Base-by-base conservation (phyloP, 2,797 vertebrate species). In the Anguilla anguilla region DNA sequence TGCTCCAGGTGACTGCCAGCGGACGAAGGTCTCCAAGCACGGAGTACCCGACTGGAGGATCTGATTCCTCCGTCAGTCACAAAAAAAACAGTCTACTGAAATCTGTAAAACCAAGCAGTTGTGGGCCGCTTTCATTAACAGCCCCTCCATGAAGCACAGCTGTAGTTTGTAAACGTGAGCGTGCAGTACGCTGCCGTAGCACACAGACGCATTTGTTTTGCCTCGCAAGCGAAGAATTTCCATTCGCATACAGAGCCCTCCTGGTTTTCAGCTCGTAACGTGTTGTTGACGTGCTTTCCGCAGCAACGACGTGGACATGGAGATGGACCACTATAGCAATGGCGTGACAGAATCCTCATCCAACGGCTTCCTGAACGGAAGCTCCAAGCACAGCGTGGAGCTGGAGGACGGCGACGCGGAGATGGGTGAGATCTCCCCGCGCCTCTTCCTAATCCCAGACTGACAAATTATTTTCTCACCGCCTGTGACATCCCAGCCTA, bases 281-380 rank as follows among this genome's bases (percentile, higher is more conserved):
- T 43, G 6, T 43, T n/a, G 49, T 51, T 11, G 22, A 53, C 57
- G 17, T 46, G 28, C 72, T 25, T 17, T n/a, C 72, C 28, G 10
- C 90, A 97, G 97, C 95, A 97, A 95, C 91, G 98, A 99, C 88
- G 96, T 99, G 95, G 98, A 99, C 59, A 99, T 99, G 98, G 98
- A 99, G 95, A 97, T 98, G 84, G 98, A 99, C 94, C 98, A 99
- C 95, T 98, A 98, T 95, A 97, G 97, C 95, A 99, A 99, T 90
- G 98, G 98, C 86, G 96, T 99, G 93, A 96, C 98, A 84, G 98
- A 98, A 91, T 97, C 98, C 3, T 98, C 98, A 93, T 98, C 98
- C 92, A 99, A 99, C 90, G 98, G 98, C 94, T 99, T 99, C 95
- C 96, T 99, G 94, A 99, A 99, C 88, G 98, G 98, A 95, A 98